Evolutionary conservation across 2,113 vertebrate genomes (phyloP).

Genomic region (Dasyurus viverrinus): DNA sequence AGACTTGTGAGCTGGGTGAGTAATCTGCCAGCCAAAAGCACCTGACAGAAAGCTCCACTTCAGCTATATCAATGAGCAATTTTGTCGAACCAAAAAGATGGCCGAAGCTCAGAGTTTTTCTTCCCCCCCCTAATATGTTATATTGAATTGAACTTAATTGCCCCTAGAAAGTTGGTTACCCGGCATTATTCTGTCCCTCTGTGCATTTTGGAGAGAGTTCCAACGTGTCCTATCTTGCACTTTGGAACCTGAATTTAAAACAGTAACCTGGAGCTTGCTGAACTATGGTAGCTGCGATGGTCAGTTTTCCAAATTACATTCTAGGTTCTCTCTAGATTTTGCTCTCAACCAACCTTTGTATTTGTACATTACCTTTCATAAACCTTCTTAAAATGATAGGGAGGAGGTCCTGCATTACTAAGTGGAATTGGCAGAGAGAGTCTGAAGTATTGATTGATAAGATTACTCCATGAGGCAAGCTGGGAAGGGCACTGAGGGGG

Average conservation of each 20-base stretch:
- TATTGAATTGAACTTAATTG: neutral
- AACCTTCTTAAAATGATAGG: neutral
- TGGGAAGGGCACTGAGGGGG: too few relatives aligned
- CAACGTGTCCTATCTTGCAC: neutral
- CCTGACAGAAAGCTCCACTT: neutral
- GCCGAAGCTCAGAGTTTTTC: neutral
- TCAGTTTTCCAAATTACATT: neutral
- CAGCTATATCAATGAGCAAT: neutral
- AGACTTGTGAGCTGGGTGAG: neutral
- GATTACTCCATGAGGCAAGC: too few relatives aligned
- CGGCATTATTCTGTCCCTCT: neutral
- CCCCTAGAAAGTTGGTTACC: neutral
- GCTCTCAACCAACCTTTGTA: neutral
- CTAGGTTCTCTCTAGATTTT: neutral
- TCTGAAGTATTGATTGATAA: too few relatives aligned
- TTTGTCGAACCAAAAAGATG: neutral
- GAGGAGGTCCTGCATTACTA: too few relatives aligned
- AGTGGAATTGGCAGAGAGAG: too few relatives aligned
- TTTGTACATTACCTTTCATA: neutral
- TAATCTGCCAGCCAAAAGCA: neutral
- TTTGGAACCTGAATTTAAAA: neutral
- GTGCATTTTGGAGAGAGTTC: neutral
- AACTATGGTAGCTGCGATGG: neutral
- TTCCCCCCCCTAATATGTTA: neutral
- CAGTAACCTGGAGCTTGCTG: neutral